Percentiles rank a stretch among this genome's conserved stretches.
phyloP scores from a whole-genome alignment of 2,797 vertebrate species.

The Pyrocephalus nanus region DNA sequence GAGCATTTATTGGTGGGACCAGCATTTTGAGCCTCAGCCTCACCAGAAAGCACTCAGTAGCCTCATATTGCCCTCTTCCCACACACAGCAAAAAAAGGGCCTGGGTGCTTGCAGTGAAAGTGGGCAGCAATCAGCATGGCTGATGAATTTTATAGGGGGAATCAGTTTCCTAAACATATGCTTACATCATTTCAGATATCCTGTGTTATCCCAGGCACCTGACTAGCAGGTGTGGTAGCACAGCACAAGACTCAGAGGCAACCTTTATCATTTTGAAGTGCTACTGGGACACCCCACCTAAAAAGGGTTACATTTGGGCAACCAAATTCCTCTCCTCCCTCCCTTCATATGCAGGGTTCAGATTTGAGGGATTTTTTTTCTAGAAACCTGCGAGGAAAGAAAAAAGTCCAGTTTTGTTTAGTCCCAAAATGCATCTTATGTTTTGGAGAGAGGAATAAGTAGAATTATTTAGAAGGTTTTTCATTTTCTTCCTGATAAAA shows the following conservation, averaged over 20 bases:
- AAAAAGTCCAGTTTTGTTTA: neutral
- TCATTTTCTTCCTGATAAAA: neutral
- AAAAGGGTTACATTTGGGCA: neutral
- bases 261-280: neutral
- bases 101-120: neutral
- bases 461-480: neutral
- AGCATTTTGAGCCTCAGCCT: neutral
- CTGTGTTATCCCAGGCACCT: neutral
- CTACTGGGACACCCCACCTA: neutral
- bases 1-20: neutral
- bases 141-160: neutral
- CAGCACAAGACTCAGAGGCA: neutral
- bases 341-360: neutral
- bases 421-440: rapidly evolving
- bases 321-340: neutral
- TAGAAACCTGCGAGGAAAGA: neutral
- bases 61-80: neutral
- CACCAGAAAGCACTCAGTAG: neutral
- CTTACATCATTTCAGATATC: neutral
- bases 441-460: neutral
- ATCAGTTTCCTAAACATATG: neutral
- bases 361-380: neutral
- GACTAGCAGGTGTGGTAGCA: neutral
- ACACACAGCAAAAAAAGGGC: neutral
- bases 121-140: neutral